Evolutionary conservation across 2,888 invertebrate species (phyloP).

Genomic region (Dorcus parallelipipedus): DNA sequence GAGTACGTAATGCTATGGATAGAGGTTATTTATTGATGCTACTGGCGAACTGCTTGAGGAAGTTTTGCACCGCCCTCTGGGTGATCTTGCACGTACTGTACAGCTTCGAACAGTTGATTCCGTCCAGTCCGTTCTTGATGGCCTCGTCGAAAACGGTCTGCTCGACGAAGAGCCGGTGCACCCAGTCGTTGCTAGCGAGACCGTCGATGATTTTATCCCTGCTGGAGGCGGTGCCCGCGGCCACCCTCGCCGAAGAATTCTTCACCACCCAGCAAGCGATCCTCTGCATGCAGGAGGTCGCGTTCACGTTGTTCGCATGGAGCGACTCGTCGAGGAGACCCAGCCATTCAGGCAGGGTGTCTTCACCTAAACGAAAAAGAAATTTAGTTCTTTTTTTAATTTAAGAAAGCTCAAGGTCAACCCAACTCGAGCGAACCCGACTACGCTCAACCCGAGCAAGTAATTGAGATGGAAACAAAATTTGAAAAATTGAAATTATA

Average conservation of each 20-base stretch:
- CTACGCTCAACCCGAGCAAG: no score
- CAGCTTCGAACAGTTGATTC: conserved; percentile 45
- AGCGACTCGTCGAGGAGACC: conserved; percentile 53
- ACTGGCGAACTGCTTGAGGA: conserved; percentile 20
- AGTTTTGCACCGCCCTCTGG: conserved; percentile 24
- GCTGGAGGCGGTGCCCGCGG: conserved; percentile 44
- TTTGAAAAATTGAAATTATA: no score
- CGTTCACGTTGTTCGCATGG: conserved; percentile 57
- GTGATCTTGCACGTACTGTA: conserved; percentile 50
- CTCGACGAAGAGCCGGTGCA: conserved; percentile 43
- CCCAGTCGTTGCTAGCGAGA: conserved; percentile 48
- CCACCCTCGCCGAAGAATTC: conserved; percentile 44
- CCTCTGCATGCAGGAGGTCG: conserved; percentile 60
- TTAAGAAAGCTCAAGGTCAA: no score
- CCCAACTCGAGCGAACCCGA: no score
- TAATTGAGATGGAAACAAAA: no score
- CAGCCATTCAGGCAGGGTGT: conserved; percentile 20
- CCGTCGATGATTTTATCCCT: conserved; percentile 53
- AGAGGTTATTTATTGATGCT: no score
- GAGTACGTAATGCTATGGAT: no score
- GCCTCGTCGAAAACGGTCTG: conserved; percentile 56
- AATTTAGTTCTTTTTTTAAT: neutral
- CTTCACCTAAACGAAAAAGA: conserved; percentile 3
- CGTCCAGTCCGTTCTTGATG: conserved; percentile 49
- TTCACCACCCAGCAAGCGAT: conserved; percentile 55